These are phyloP conservation scores for Siniperca chuatsi DNA, from an alignment of 2,113 vertebrate genomes.

Conservation along the genomic window DNA sequence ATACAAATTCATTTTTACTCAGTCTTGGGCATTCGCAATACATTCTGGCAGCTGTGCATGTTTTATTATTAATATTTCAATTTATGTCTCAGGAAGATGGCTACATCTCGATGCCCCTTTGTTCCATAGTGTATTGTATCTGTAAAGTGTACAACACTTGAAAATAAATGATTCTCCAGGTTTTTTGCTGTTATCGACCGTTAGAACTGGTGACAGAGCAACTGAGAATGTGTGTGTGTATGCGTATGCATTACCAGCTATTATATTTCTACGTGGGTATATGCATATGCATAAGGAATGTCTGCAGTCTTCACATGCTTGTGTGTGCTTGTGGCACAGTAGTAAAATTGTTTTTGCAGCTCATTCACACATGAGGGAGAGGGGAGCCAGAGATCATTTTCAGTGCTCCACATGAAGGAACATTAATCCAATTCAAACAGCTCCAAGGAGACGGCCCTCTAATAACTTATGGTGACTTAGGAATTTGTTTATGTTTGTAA, in stretches of 20 bases:
- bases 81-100: slow-evolving; percentile 26
- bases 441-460: slow-evolving; percentile 70
- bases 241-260: not conserved
- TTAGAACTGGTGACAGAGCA: slow-evolving; percentile 18
- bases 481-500: slow-evolving; percentile 76
- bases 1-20: slow-evolving; percentile 14
- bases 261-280: slow-evolving; percentile 3
- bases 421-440: slow-evolving; percentile 74
- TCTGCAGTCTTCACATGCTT: slow-evolving; percentile 19
- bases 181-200: slow-evolving; percentile 12
- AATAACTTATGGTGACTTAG: slow-evolving; percentile 74
- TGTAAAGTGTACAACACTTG: slow-evolving; percentile 11
- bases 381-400: slow-evolving; percentile 65
- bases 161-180: slow-evolving; percentile 24
- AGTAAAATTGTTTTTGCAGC: slow-evolving; percentile 52
- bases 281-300: slow-evolving; percentile 31
- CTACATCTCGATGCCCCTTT: slow-evolving; percentile 23
- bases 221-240: not conserved
- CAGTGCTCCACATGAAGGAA: slow-evolving; percentile 65
- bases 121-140: slow-evolving; percentile 11
- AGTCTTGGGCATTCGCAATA: slow-evolving; percentile 38
- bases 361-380: slow-evolving; percentile 55
- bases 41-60: slow-evolving; percentile 29
- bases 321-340: slow-evolving; percentile 42
- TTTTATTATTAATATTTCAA: slow-evolving; percentile 68